Percentiles rank a stretch among this genome's conserved stretches.
Evolutionary conservation across 2,888 invertebrate genomes (phyloP).

Genomic region (Chymomyza fuscimana): DNA sequence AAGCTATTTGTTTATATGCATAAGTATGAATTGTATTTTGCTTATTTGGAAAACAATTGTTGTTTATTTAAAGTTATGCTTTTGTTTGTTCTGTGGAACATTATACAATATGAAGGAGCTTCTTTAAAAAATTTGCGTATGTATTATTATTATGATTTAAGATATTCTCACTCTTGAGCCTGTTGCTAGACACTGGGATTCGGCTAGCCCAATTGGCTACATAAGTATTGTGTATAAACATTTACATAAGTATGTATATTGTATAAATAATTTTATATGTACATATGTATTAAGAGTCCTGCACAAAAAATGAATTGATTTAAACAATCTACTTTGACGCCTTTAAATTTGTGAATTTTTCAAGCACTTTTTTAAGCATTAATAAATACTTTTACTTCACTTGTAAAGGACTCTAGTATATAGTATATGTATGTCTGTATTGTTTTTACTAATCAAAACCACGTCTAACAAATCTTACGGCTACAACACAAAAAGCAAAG

Average conservation of each 20-base stretch:
- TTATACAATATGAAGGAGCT: not conserved
- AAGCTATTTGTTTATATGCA: conserved; percentile 60
- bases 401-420: conserved; percentile 6
- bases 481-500: conserved; percentile 61
- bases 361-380: no score
- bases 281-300: not conserved
- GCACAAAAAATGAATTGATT: not conserved
- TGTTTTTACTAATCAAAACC: conserved; percentile 28
- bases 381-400: not conserved
- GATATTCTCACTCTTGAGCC: conserved; percentile 68
- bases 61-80: conserved; percentile 20
- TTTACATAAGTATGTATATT: conserved; percentile 18
- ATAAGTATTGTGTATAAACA: conserved; percentile 37
- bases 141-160: conserved; percentile 25
- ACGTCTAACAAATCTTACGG: conserved; percentile 53
- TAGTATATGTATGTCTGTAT: conserved; percentile 10
- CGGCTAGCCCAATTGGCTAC: conserved; percentile 50
- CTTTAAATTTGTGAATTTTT: no score
- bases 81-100: conserved; percentile 1
- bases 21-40: conserved; percentile 6
- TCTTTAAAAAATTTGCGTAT: conserved; percentile 35
- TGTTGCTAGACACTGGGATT: conserved; percentile 68
- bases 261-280: conserved; percentile 14
- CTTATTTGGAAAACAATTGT: conserved; percentile 63
- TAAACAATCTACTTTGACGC: no score